Percentiles rank a stretch among this genome's conserved stretches.
Evolutionary conservation across 2,888 invertebrate genomes (phyloP).

Genomic region (Ditula angustiorana): DNA sequence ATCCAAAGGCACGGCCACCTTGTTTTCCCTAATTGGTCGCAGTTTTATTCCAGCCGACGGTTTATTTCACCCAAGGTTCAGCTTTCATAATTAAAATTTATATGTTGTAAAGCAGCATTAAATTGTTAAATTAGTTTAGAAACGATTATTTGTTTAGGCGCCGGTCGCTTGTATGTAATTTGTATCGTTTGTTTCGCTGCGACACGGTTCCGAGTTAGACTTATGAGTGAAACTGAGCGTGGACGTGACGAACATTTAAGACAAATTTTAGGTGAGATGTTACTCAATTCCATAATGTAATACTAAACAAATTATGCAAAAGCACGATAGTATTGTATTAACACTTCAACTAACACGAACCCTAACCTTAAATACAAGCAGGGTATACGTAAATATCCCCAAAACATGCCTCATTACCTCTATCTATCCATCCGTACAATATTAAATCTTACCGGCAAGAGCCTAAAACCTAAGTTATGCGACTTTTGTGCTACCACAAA

Average conservation of each 20-base stretch:
- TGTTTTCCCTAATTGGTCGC: constrained; percentile 81
- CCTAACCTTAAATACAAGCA: too few species aligned
- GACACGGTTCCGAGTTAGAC: neutral
- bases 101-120: constrained; percentile 38
- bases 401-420: too few species aligned
- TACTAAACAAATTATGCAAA: too few species aligned
- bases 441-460: too few species aligned
- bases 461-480: too few species aligned
- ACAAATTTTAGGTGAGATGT: neutral
- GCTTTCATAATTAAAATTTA: constrained; percentile 70
- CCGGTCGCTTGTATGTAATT: constrained; percentile 6
- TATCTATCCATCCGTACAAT: too few species aligned
- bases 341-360: too few species aligned
- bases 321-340: too few species aligned
- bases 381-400: too few species aligned
- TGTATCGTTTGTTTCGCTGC: neutral
- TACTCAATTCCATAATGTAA: neutral
- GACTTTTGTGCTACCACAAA: too few species aligned
- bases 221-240: neutral
- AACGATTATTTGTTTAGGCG: constrained; percentile 17
- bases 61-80: constrained; percentile 57
- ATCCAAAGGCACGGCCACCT: constrained; percentile 78
- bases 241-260: neutral
- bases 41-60: constrained; percentile 73
- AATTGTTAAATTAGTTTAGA: constrained; percentile 16